A percentile compares a stretch with the other conserved stretches of the same genome.
Evolutionary conservation across 92 coral and sea anemone species (phyloP).

Genomic region (Pocillopora grandis): DNA sequence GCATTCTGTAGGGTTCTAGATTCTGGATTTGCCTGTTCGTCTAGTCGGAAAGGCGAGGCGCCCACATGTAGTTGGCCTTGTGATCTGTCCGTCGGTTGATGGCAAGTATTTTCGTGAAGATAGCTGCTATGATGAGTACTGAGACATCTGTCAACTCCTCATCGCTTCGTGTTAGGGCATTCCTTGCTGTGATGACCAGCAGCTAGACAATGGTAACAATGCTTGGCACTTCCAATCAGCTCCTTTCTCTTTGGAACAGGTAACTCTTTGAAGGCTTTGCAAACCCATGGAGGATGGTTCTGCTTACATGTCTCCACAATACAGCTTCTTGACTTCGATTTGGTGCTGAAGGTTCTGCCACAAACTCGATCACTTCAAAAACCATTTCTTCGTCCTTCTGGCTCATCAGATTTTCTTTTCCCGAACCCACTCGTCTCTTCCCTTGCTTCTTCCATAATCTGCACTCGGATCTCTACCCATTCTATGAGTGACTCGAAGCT

Average conservation of each 20-base stretch:
- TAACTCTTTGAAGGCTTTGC: conserved; percentile 35
- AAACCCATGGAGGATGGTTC: conserved; percentile 50
- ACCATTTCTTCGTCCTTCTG: background rate
- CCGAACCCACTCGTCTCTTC: conserved; percentile 27
- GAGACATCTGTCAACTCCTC: conserved; percentile 14
- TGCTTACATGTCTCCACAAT: conserved; percentile 23
- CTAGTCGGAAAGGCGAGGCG: background rate
- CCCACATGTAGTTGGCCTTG: background rate
- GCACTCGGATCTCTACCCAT: conserved; percentile 23
- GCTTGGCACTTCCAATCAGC: conserved; percentile 11
- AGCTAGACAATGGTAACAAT: conserved; percentile 42
- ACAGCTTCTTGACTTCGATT: conserved; percentile 2
- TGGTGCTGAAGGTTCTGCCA: conserved; percentile 8
- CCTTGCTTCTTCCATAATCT: conserved; percentile 42
- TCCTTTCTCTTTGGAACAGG: conserved; percentile 40
- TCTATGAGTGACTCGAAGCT: conserved; percentile 17
- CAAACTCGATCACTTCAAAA: background rate
- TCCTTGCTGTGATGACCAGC: conserved; percentile 33
- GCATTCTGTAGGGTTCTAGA: conserved; percentile 37
- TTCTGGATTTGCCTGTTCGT: conserved; percentile 8
- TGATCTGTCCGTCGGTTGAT: background rate
- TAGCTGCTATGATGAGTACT: conserved; percentile 52
- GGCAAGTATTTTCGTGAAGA: conserved; percentile 26
- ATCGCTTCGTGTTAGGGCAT: background rate
- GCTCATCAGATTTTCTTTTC: background rate